Evolutionary conservation across 2,113 vertebrate genomes (phyloP).

Genomic region (Tinamus guttatus): DNA sequence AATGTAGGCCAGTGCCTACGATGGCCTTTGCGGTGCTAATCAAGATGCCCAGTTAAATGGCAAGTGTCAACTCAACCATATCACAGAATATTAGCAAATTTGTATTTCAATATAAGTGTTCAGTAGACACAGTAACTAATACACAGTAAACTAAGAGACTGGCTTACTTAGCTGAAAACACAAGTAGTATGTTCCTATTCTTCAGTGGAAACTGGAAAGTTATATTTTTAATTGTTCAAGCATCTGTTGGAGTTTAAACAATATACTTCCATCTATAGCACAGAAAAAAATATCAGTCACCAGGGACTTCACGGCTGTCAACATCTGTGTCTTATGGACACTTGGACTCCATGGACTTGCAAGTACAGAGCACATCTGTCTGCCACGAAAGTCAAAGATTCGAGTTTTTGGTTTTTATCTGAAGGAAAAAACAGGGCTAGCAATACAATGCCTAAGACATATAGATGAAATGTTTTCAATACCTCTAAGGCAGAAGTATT

Average conservation of each 20-base stretch:
- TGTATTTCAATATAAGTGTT: not conserved
- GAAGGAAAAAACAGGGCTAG: not conserved
- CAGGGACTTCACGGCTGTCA: not conserved
- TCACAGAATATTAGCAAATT: not conserved
- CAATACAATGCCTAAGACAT: not conserved
- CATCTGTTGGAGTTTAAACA: not conserved
- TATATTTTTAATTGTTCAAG: not conserved
- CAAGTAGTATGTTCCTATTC: not conserved
- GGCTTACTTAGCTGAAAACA: not conserved
- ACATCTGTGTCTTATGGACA: not conserved
- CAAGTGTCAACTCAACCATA: accelerated
- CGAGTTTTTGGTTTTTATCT: not conserved
- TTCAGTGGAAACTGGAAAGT: no score
- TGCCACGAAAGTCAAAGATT: not conserved
- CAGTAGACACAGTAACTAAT: constrained; percentile 8
- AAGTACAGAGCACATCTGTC: constrained; percentile 37
- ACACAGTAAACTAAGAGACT: not conserved
- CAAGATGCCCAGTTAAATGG: not conserved
- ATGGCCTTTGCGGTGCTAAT: not conserved
- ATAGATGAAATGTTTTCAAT: not conserved
- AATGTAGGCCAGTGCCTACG: accelerated
- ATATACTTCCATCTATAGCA: not conserved
- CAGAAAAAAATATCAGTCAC: not conserved
- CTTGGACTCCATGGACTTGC: not conserved
- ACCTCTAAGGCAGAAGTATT: not conserved